Evolutionary conservation across 2,888 invertebrate genomes (phyloP).

Genomic region (Rhagonycha lutea): DNA sequence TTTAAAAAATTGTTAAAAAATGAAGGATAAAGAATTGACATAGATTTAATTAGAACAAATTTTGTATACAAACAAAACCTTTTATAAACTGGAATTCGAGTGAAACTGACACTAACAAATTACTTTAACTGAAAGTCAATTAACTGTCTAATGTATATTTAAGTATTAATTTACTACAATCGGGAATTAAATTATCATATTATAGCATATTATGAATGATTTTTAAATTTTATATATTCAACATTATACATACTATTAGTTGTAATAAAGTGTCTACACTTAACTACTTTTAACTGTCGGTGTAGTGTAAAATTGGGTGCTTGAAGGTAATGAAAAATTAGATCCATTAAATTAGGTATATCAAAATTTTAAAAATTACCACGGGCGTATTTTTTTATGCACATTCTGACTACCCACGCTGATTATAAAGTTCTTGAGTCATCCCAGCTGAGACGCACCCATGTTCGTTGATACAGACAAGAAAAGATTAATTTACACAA

Average conservation of each 20-base stretch:
- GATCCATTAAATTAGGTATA: not conserved
- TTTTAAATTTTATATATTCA: constrained; percentile 2
- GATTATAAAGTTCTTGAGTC: constrained; percentile 6
- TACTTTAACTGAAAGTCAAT: not conserved
- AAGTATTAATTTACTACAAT: constrained; percentile 3
- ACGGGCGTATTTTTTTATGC: constrained; percentile 11
- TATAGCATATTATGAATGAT: constrained; percentile 4
- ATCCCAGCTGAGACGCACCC: constrained; percentile 13
- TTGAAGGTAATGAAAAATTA: not conserved
- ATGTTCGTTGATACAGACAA: constrained; percentile 13
- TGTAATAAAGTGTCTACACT: not conserved
- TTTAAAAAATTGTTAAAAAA: not conserved
- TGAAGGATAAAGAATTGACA: not conserved
- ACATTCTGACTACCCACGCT: constrained; percentile 16
- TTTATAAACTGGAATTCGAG: not conserved
- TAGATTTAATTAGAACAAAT: not conserved
- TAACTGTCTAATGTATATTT: not conserved
- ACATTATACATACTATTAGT: not conserved
- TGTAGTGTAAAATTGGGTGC: not conserved
- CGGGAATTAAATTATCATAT: constrained; percentile 1
- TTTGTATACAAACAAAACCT: not conserved
- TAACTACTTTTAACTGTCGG: not conserved
- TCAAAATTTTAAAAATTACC: not conserved
- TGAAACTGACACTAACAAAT: not conserved
- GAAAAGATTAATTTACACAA: constrained; percentile 20